Evolutionary conservation across 2,797 vertebrate species (phyloP).

Genomic region (Hyperoplus immaculatus): DNA sequence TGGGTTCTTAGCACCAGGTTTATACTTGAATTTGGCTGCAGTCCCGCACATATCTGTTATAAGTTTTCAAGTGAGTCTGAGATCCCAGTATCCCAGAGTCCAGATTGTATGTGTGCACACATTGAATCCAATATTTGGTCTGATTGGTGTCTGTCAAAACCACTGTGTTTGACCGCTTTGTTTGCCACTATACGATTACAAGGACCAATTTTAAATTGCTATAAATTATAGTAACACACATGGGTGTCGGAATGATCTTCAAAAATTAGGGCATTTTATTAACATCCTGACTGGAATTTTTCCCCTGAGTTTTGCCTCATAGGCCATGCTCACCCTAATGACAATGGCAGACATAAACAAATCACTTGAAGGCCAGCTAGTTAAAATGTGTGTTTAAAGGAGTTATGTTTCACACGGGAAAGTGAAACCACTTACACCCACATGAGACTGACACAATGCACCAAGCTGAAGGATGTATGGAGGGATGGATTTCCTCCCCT

Average conservation of each 20-base stretch:
- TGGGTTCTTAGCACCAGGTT: background rate
- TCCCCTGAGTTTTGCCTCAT: background rate
- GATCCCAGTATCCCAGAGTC: background rate
- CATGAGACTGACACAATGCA: conserved; percentile 20
- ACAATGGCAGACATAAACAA: background rate
- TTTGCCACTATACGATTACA: background rate
- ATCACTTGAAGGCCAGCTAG: background rate
- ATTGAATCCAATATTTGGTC: background rate
- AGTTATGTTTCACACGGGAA: conserved; percentile 27
- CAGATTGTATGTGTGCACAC: background rate
- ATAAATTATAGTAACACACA: no score
- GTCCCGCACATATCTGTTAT: background rate
- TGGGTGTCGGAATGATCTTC: no score
- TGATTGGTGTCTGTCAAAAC: background rate
- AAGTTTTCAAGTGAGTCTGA: background rate
- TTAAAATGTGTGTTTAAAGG: background rate
- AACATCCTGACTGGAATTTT: no score
- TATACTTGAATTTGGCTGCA: background rate
- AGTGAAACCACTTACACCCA: conserved; percentile 47
- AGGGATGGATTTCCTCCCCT: background rate
- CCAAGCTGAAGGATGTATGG: conserved; percentile 31
- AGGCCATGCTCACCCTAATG: no score
- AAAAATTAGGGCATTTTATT: no score
- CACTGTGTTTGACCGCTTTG: background rate
- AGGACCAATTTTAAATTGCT: background rate